Conservation (phyloP, 2,888 invertebrate genomes). For the Pocota personata region DNA sequence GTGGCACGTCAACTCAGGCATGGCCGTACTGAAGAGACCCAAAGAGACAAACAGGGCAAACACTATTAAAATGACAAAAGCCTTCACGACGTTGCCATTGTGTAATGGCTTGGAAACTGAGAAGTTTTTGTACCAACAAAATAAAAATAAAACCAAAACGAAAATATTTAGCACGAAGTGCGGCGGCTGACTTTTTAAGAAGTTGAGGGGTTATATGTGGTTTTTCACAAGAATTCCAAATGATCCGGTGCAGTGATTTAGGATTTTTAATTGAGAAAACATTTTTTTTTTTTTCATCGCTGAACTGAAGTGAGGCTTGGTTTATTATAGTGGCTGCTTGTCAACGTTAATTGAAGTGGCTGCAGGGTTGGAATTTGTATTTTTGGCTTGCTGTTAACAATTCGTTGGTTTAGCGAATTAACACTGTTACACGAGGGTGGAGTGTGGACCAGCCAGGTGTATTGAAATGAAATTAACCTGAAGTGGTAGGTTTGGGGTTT, state of each 20-base stretch:
- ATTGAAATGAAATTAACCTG: constrained; percentile 53
- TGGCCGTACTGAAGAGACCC: constrained; percentile 18
- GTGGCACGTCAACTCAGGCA: constrained; percentile 55
- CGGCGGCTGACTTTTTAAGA: constrained; percentile 1
- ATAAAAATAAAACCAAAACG: neutral
- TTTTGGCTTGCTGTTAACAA: constrained; percentile 25
- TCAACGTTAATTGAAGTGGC: constrained; percentile 62
- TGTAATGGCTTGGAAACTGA: constrained; percentile 59
- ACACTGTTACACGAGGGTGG: constrained; percentile 52
- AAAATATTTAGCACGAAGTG: constrained; percentile 37
- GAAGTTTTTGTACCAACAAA: constrained; percentile 26
- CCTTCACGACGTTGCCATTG: constrained; percentile 57
- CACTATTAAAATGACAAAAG: constrained; percentile 69
- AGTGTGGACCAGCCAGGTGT: constrained; percentile 28
- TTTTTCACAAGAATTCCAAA: constrained; percentile 63
- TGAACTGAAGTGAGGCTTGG: constrained; percentile 39
- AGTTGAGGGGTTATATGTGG: constrained; percentile 18
- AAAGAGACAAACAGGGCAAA: constrained; percentile 48
- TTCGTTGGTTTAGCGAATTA: constrained; percentile 64
- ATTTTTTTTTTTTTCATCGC: constrained; percentile 37
- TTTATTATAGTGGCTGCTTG: constrained; percentile 38
- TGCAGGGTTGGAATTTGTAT: constrained; percentile 54
- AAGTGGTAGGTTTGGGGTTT: constrained; percentile 43
- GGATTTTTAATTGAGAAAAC: constrained; percentile 68
- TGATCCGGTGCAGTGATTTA: constrained; percentile 60